Evolutionary conservation across 2,888 invertebrate genomes (phyloP).

Genomic region (Dyspetes luteomarginatus): DNA sequence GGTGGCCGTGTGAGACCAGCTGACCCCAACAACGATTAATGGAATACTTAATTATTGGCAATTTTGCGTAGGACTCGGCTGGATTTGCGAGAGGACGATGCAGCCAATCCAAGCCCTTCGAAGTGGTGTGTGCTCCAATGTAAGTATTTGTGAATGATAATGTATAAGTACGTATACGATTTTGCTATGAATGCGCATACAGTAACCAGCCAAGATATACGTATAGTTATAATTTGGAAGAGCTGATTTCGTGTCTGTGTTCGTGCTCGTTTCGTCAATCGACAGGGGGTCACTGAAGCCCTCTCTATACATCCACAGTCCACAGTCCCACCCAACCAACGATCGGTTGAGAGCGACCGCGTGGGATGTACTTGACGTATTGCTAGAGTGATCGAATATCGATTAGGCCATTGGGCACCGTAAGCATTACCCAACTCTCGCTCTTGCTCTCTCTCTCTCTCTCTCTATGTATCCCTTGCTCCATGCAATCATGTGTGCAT

Average conservation of each 20-base stretch:
- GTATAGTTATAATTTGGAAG: constrained; percentile 50
- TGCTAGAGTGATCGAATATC: constrained; percentile 81
- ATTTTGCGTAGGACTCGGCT: constrained; percentile 55
- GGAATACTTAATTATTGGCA: constrained; percentile 80
- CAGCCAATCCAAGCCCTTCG: constrained; percentile 13
- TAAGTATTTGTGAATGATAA: constrained; percentile 24
- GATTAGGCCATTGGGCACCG: constrained; percentile 75
- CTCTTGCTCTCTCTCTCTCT: constrained; percentile 38
- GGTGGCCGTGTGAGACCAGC: constrained; percentile 76
- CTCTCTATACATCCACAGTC: too few relatives aligned
- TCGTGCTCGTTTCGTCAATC: constrained; percentile 50
- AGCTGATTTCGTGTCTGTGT: constrained; percentile 39
- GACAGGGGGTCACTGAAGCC: constrained; percentile 30
- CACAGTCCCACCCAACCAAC: constrained; percentile 8
- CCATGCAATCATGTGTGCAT: not conserved
- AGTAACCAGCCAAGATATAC: not conserved
- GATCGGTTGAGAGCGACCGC: constrained; percentile 69
- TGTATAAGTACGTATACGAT: not conserved
- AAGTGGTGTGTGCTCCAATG: constrained; percentile 6
- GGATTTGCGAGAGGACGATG: constrained; percentile 48
- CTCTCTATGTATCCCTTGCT: constrained; percentile 20
- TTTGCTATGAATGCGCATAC: constrained; percentile 29
- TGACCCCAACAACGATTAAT: constrained; percentile 79
- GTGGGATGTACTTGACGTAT: constrained; percentile 81
- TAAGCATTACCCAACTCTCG: not conserved